phyloP scores from a whole-genome alignment of 2,797 vertebrate genomes.

The Lepilemur septentrionalis region DNA sequence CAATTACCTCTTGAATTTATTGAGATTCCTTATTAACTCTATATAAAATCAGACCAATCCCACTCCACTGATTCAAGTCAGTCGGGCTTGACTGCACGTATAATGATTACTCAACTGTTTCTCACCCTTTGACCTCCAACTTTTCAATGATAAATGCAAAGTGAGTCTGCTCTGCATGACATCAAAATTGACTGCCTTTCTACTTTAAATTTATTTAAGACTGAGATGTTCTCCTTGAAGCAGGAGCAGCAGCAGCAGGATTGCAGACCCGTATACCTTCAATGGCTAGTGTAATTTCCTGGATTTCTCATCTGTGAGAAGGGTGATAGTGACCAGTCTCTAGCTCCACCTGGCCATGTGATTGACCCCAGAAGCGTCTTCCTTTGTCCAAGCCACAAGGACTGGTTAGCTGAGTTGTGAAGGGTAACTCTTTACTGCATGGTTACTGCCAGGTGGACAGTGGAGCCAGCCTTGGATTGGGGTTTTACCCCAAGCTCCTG shows the following conservation, averaged over 20 bases:
- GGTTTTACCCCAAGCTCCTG: not conserved
- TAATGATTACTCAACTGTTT: not conserved
- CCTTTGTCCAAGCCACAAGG: not conserved
- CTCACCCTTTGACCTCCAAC: not conserved
- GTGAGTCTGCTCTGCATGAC: not conserved
- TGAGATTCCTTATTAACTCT: conserved; percentile 9
- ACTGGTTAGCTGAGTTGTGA: not conserved
- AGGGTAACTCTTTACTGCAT: not conserved
- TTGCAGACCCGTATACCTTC: not conserved
- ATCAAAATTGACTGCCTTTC: not conserved
- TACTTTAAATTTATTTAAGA: not conserved
- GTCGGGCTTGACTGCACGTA: not conserved
- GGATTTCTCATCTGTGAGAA: not conserved
- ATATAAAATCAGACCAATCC: not conserved
- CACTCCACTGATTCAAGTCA: not conserved
- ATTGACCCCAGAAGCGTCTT: not conserved
- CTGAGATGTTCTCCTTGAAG: not conserved
- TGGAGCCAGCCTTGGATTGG: not conserved
- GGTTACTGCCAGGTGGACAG: not conserved
- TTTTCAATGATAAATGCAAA: not conserved
- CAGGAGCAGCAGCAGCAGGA: not conserved
- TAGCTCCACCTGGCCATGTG: not conserved
- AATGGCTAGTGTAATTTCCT: not conserved
- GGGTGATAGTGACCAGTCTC: not conserved
- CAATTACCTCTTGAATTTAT: not conserved